Conservation (phyloP, 2,113 vertebrate species). For the Castor canadensis region DNA sequence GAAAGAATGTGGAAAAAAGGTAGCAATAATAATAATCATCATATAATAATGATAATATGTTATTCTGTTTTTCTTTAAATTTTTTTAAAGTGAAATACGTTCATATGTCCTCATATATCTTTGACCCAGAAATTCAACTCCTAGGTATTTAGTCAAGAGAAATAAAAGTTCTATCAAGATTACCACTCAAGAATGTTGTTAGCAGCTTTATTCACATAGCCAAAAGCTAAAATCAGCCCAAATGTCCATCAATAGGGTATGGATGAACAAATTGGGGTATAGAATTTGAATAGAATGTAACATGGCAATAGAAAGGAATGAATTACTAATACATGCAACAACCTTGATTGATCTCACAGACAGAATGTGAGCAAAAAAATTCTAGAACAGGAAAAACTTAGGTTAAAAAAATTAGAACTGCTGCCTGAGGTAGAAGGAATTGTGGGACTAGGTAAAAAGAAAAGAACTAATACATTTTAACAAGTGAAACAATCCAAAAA, state of each 20-base stretch:
- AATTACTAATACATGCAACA: background rate
- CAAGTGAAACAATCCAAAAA: background rate
- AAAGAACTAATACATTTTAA: background rate
- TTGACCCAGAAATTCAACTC: background rate
- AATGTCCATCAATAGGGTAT: background rate
- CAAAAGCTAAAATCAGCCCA: background rate
- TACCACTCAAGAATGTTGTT: background rate
- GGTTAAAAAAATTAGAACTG: background rate
- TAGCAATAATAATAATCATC: background rate
- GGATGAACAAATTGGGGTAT: background rate
- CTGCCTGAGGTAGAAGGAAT: background rate
- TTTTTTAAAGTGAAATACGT: background rate
- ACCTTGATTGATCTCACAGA: background rate
- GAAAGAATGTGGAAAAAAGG: background rate
- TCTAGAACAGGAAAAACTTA: slow-evolving; percentile 25
- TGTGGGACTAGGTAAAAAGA: background rate
- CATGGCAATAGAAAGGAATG: background rate
- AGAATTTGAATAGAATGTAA: background rate
- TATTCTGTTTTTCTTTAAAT: background rate
- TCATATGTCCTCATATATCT: background rate
- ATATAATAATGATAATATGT: background rate
- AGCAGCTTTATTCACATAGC: slow-evolving; percentile 16
- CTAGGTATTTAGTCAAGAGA: slow-evolving; percentile 23
- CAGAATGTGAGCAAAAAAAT: background rate
- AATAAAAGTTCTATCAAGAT: background rate